Conservation (phyloP, 1,140 invertebrate species). For the Trachymyrmex septentrionalis region DNA sequence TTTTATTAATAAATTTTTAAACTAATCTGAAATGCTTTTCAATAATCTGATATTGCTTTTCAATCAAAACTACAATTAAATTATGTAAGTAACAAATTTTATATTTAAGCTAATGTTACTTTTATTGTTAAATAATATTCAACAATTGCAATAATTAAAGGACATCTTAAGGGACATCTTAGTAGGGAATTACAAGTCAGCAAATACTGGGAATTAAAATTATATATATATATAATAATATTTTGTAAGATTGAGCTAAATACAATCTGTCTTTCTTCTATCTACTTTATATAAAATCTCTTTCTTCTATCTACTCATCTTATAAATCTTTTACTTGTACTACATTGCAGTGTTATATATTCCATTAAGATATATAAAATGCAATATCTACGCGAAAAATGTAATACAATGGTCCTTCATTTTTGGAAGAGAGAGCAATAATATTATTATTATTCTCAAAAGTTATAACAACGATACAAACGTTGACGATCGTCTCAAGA, state of each 20-base stretch:
- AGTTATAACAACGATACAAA: neutral
- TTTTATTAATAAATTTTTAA: neutral
- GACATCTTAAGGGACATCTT: neutral
- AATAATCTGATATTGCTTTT: neutral
- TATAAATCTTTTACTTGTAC: neutral
- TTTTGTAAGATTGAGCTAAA: neutral
- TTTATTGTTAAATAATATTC: neutral
- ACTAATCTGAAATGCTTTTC: neutral
- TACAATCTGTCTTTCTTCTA: neutral
- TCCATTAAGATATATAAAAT: neutral
- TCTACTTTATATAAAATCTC: neutral
- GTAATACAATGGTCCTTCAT: neutral
- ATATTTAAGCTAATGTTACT: neutral
- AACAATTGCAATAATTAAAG: neutral
- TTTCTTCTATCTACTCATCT: neutral
- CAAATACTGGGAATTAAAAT: neutral
- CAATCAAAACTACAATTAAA: neutral
- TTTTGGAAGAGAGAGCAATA: too few relatives aligned
- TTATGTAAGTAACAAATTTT: neutral
- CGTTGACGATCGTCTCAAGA: neutral
- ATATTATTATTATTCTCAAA: neutral
- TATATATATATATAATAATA: too few relatives aligned
- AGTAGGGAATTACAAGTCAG: neutral
- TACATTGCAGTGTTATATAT: neutral
- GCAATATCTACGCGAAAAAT: neutral